Evolutionary conservation across 2,888 invertebrate genomes (phyloP), one percentile per base, ranked within the genome.

Genomic region (Ennomos quercinarius): DNA sequence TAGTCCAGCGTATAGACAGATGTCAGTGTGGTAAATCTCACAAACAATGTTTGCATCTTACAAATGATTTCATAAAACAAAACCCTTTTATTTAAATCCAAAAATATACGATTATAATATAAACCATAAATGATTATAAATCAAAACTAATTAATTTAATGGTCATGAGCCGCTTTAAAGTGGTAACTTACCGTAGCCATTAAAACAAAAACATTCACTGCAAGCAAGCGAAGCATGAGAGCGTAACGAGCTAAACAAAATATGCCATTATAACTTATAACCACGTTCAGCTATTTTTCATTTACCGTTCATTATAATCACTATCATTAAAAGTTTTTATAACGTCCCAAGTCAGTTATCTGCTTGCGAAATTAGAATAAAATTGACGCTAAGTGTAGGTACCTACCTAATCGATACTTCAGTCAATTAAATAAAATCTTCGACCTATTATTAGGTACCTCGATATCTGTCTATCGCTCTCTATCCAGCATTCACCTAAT

Each of bases 201-300:
- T 83, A 82, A 80, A 83, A 84, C 72, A 80, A 83, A 82, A 85
- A 80, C 82, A 83, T 77, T 82, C 76, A 71, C 77, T 73, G 71
- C 72, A 42, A 61, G 71, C 67, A 63, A 44, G 68, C 74, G 81
- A 71, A 17, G 74, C 87, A 84, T 67, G 87, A 89, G 89, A 89
- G 90, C 89, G 90, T 87, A 67, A 76, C 85, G 77, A 72, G 67
- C 57, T 74, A 74, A 81, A 80, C 76, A 78, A 78, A 81, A 83
- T 80, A 77, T 78, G 71, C 77, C 72, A 83, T 78, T 79, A 78
- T 70, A 70, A 73, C 27, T 6, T 27, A 27, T 27, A 27, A 69
- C 60, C 68, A 58, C 55, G 63, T 11, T 50, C 13, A 66, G 54
- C 56, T 55, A 62, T 63, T 72, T 78, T 75, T 77, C 67, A 74